Evolutionary conservation across 2,888 invertebrate genomes (phyloP).

Genomic region (Lycia hirtaria): DNA sequence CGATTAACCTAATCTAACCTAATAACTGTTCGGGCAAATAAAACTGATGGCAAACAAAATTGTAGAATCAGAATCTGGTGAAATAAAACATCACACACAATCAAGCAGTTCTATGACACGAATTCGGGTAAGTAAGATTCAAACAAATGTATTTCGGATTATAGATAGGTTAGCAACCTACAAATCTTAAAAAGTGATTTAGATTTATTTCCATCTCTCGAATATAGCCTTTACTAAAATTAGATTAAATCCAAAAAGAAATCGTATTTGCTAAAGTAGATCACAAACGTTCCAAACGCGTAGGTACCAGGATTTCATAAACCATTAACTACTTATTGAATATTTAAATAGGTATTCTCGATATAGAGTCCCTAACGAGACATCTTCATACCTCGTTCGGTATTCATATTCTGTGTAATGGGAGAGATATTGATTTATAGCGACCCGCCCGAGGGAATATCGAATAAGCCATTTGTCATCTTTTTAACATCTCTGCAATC

Average conservation of each 20-base stretch:
- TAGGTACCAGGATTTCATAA: not conserved
- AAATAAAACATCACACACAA: too few species aligned
- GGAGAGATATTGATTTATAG: conserved; percentile 61
- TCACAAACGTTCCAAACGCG: not conserved
- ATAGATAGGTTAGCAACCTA: not conserved
- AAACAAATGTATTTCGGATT: not conserved
- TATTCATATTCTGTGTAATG: conserved; percentile 56
- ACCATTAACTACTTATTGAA: conserved; percentile 15
- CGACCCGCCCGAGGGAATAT: conserved; percentile 54
- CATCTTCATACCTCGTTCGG: conserved; percentile 50
- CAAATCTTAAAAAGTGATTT: too few species aligned
- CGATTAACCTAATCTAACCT: too few species aligned
- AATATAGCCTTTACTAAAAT: too few species aligned
- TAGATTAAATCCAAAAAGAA: too few species aligned
- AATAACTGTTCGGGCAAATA: too few species aligned
- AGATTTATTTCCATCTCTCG: not conserved
- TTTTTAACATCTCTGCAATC: conserved; percentile 45
- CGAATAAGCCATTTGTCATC: conserved; percentile 60
- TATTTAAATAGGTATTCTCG: conserved; percentile 12
- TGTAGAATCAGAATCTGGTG: too few species aligned
- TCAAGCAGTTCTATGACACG: too few species aligned
- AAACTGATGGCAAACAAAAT: too few species aligned
- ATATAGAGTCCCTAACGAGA: conserved; percentile 42
- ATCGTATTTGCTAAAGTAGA: not conserved
- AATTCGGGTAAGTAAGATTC: too few species aligned